Base-by-base conservation (phyloP, 2,888 invertebrate genomes). In the Agapostemon virescens region DNA sequence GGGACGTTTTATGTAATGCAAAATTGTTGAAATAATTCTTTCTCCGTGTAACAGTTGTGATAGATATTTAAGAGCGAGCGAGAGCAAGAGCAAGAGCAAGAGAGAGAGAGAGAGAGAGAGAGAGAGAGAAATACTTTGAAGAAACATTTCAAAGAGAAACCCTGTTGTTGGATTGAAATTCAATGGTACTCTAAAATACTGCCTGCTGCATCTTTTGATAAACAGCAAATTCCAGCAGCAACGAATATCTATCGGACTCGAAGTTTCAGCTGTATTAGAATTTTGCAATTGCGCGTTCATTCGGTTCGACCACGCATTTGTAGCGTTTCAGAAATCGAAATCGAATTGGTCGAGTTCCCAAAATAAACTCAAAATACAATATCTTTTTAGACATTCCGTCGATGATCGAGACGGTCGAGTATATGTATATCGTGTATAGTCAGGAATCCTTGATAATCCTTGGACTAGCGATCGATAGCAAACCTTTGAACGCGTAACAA, bases 11-110 rank as follows among this genome's bases (percentile, higher is more conserved):
- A 66, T 40, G 40, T 23, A 66, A 36, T 40, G 66, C 9, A 61
- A 30, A 61, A 61, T 61, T 61, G 33, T 61, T 33, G 33, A 66
- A 36, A 66, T n/a, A 36, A 63, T 63, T 63, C 36, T 63, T 36
- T n/a, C n/a, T 0, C 11, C 11, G 33, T 36, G 36, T 13, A n/a
- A 13, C 33, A 33, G 30, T 30, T 33, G 3, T 11, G 11, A 49
- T 49, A 3, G 33, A 3, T 33, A 11, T 11, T 33, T 61, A 17
- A 33, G 20, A 30, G 17, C 7, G n/a, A 6, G n/a, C n/a, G n/a
- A n/a, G n/a, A n/a, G n/a, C n/a, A n/a, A n/a, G n/a, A n/a, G n/a
- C n/a, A n/a, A n/a, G n/a, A n/a, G n/a, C n/a, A n/a, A n/a, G n/a
- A n/a, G n/a, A n/a, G n/a, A n/a, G n/a, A n/a, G n/a, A n/a, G n/a